phyloP scores from a whole-genome alignment of 2,113 vertebrate species.

The Heteronetta atricapilla region DNA sequence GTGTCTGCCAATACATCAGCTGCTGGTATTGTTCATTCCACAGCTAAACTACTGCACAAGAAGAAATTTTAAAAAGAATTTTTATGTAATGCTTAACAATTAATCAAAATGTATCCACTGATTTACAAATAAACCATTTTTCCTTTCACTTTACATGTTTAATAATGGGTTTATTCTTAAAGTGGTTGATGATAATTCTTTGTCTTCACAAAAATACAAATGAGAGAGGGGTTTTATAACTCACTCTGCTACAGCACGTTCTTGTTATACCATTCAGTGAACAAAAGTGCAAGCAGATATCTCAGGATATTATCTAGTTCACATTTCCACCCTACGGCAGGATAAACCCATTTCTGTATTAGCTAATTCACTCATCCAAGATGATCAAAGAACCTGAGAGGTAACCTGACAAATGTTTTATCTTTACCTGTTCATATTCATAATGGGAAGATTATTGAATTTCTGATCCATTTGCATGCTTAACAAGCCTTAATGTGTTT shows the following conservation, averaged over 20 bases:
- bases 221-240: not conserved
- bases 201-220: conserved; percentile 31
- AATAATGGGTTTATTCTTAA: conserved; percentile 27
- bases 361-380: not conserved
- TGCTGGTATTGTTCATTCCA: conserved; percentile 5
- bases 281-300: not conserved
- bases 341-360: not conserved
- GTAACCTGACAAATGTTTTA: not conserved
- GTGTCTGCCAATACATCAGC: conserved; percentile 15
- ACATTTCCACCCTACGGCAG: not conserved
- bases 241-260: not conserved
- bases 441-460: not conserved
- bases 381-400: not conserved
- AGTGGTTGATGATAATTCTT: conserved; percentile 47
- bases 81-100: conserved; percentile 52
- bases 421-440: not conserved
- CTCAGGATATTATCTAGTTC: not conserved
- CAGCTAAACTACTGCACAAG: not conserved
- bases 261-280: not conserved
- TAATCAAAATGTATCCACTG: conserved; percentile 45
- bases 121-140: conserved; percentile 61
- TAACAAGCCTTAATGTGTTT: not conserved
- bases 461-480: not conserved
- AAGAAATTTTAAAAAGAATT: conserved; percentile 41
- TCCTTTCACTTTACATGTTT: conserved; percentile 46